These are phyloP conservation scores for Archilochus colubris DNA, from an alignment of 2,113 vertebrate species.

Conservation along the genomic window DNA sequence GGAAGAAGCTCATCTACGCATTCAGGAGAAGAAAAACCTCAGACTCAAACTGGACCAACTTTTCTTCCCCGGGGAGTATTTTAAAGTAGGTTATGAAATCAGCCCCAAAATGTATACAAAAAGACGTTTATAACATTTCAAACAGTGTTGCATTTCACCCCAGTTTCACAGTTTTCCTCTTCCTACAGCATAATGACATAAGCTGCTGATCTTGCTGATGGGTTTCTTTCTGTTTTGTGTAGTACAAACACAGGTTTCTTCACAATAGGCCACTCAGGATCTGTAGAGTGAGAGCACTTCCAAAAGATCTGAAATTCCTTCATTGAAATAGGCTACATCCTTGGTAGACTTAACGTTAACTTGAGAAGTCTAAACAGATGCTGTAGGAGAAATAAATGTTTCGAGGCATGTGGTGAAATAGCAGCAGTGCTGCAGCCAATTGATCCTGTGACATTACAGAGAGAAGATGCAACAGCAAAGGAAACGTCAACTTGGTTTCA, in stretches of 20 bases:
- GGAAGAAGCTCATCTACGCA: not conserved
- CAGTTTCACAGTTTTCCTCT: not conserved
- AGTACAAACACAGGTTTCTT: not conserved
- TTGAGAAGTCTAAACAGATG: conserved; percentile 39
- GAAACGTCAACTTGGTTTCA: conserved; percentile 51
- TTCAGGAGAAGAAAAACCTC: not conserved
- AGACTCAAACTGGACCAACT: not conserved
- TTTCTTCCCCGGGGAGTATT: not conserved
- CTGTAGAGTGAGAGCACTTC: not conserved
- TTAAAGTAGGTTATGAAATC: not conserved
- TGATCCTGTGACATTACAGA: conserved; percentile 23
- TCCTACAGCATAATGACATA: not conserved
- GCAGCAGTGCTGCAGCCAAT: conserved; percentile 21
- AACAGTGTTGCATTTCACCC: not conserved
- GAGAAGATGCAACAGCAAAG: conserved; percentile 27
- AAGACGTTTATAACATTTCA: not conserved
- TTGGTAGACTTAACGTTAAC: conserved; percentile 42
- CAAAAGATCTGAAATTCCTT: conserved; percentile 33
- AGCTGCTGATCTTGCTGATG: not conserved
- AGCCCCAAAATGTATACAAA: not conserved
- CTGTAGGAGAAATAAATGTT: conserved; percentile 4
- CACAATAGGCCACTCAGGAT: not conserved
- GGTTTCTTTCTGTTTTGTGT: not conserved
- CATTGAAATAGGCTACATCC: conserved; percentile 37
- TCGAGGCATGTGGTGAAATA: not conserved